Evolutionary conservation across 2,797 vertebrate species (phyloP).

Genomic region (Ceyx erithaca): DNA sequence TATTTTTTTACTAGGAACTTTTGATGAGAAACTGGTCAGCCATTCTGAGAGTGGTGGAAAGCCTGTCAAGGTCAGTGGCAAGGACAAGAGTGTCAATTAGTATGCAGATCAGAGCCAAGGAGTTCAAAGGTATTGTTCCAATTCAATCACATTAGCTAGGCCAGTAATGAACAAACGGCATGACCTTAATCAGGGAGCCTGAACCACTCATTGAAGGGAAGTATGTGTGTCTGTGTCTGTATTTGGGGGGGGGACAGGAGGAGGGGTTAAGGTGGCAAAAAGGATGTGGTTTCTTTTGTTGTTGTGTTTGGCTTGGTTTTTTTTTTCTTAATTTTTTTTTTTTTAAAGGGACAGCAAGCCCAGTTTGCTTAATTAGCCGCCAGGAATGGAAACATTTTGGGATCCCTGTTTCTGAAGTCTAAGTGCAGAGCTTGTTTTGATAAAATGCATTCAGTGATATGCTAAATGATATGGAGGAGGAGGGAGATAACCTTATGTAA

Average conservation of each 20-base stretch:
- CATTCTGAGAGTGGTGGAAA: conserved; percentile 69
- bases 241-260: background rate
- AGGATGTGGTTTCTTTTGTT: conserved; percentile 64
- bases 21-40: conserved; percentile 74
- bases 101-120: conserved; percentile 92
- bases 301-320: background rate
- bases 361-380: conserved; percentile 35
- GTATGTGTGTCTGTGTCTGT: conserved; percentile 52
- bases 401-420: background rate
- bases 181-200: conserved; percentile 91
- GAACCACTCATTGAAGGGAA: conserved; percentile 61
- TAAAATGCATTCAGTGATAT: conserved; percentile 44
- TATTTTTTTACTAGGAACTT: conserved; percentile 61
- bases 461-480: conserved; percentile 46
- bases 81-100: conserved; percentile 93
- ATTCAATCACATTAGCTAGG: conserved; percentile 96
- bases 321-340: background rate
- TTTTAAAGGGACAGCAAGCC: conserved; percentile 21
- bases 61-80: conserved; percentile 88
- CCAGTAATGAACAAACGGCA: conserved; percentile 87
- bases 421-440: conserved; percentile 49
- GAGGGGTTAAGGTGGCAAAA: conserved; percentile 45
- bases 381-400: conserved; percentile 29
- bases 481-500: conserved; percentile 46
- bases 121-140: conserved; percentile 96